Evolutionary conservation across 2,888 invertebrate species (phyloP).

Genomic region (Tachystola acroxantha): DNA sequence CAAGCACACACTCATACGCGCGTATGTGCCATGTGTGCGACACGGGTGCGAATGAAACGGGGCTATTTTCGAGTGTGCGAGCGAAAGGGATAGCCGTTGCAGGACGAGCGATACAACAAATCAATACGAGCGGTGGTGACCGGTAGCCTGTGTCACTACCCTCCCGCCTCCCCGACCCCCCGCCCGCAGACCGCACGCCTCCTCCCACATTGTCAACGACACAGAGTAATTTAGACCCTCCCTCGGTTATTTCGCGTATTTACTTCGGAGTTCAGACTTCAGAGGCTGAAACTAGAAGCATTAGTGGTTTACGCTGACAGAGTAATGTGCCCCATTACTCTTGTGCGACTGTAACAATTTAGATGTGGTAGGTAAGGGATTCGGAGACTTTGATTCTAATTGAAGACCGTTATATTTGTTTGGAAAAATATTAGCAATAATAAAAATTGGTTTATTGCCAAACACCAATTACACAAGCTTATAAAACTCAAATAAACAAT

Average conservation of each 20-base stretch:
- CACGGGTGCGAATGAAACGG: slow-evolving; percentile 47
- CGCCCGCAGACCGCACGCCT: slow-evolving; percentile 66
- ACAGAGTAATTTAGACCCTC: slow-evolving; percentile 59
- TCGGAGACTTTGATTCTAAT: no score
- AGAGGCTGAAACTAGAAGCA: not conserved
- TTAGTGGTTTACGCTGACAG: not conserved
- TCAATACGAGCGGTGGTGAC: slow-evolving; percentile 79
- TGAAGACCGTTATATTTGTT: no score
- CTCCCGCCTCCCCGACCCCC: slow-evolving; percentile 33
- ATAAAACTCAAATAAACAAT: no score
- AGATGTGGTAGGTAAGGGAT: no score
- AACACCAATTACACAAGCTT: no score
- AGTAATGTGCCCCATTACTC: no score
- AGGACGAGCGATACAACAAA: slow-evolving; percentile 80
- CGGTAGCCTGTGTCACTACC: slow-evolving; percentile 78
- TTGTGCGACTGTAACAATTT: no score
- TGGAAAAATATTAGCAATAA: no score
- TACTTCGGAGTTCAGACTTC: no score
- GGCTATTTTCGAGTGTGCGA: slow-evolving; percentile 27
- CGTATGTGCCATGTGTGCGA: slow-evolving; percentile 66
- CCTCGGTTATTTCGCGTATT: slow-evolving; percentile 30
- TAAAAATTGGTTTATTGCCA: no score
- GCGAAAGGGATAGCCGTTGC: slow-evolving; percentile 65
- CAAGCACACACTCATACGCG: slow-evolving; percentile 34
- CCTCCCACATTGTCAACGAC: slow-evolving; percentile 73